These are phyloP conservation scores for Sitobion miscanthi DNA, from an alignment of 1,140 invertebrate species.

Conservation along the genomic window DNA sequence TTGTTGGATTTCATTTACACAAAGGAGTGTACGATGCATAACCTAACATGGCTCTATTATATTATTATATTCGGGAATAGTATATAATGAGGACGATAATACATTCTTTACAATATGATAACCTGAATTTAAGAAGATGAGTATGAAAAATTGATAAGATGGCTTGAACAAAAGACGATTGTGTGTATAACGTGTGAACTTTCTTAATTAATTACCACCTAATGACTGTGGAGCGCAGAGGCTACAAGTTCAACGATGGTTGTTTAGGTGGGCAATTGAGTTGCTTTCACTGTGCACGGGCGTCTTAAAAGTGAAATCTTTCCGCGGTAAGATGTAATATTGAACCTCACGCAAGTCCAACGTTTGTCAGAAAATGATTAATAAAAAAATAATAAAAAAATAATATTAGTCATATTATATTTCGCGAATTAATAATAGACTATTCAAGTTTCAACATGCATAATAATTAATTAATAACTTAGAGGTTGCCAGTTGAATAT, in stretches of 20 bases:
- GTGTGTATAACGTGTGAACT: neutral
- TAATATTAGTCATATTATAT: neutral
- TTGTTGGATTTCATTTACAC: neutral
- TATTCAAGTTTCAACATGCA: neutral
- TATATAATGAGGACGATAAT: neutral
- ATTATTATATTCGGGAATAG: neutral
- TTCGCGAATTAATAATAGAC: neutral
- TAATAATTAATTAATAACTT: neutral
- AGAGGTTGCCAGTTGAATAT: neutral
- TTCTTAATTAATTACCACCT: constrained; percentile 9
- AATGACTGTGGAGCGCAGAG: neutral
- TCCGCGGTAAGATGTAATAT: neutral
- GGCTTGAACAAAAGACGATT: neutral
- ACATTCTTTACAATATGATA: neutral
- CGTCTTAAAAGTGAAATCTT: constrained; percentile 43
- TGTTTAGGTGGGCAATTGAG: neutral
- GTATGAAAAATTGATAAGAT: neutral
- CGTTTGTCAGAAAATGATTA: neutral
- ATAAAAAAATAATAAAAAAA: neutral
- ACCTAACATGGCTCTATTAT: neutral
- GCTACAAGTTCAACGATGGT: neutral
- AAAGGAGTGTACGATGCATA: neutral
- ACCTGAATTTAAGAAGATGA: neutral
- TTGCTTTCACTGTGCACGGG: constrained; percentile 17
- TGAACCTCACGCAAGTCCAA: neutral